These are phyloP conservation scores for Siniperca knerii DNA, from an alignment of 2,113 vertebrate genomes.

Conservation along the genomic window DNA sequence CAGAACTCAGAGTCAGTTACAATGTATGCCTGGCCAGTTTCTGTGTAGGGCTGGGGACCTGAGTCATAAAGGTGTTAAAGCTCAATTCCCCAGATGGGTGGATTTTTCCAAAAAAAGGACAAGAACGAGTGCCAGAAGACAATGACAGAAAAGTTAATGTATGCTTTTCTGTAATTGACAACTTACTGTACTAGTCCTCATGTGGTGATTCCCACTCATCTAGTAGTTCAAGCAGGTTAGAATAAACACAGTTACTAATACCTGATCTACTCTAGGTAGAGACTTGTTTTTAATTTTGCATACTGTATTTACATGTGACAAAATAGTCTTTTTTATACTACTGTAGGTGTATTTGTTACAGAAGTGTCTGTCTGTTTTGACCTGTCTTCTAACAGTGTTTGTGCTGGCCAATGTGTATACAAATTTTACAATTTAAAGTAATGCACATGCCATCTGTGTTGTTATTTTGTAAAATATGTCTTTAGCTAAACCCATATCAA, in stretches of 20 bases:
- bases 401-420: slow-evolving; percentile 35
- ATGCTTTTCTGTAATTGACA: slow-evolving; percentile 31
- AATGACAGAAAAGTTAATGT: slow-evolving; percentile 15
- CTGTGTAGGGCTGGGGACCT: neutral
- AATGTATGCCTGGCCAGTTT: neutral
- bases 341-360: slow-evolving; percentile 38
- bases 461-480: slow-evolving; percentile 45
- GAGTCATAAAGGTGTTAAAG: neutral
- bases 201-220: slow-evolving; percentile 24
- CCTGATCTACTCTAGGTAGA: neutral
- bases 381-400: slow-evolving; percentile 33
- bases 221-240: slow-evolving; percentile 16
- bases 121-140: neutral
- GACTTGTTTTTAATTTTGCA: slow-evolving; percentile 30
- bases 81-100: neutral
- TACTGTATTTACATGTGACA: slow-evolving; percentile 14
- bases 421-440: slow-evolving; percentile 18
- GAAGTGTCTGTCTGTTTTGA: slow-evolving; percentile 31
- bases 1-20: slow-evolving; percentile 10
- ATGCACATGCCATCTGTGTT: slow-evolving; percentile 31
- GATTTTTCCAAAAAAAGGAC: slow-evolving; percentile 15
- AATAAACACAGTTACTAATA: slow-evolving; percentile 15
- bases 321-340: neutral
- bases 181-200: slow-evolving; percentile 6
- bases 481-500: slow-evolving; percentile 3